These are phyloP conservation scores for Ascaphus truei DNA, from an alignment of 2,113 vertebrate genomes.

Conservation along the genomic window DNA sequence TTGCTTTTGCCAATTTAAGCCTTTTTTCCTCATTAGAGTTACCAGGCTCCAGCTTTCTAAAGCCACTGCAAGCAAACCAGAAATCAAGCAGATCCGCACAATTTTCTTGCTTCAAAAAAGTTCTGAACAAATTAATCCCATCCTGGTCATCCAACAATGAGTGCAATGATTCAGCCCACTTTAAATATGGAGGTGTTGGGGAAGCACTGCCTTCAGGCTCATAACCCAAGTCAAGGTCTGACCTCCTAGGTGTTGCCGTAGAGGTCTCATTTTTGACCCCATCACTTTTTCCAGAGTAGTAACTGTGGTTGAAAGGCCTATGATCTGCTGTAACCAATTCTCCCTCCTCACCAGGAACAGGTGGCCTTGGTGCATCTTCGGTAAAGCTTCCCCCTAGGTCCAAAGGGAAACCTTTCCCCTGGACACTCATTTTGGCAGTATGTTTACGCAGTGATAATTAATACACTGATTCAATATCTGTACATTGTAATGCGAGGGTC, in stretches of 20 bases:
- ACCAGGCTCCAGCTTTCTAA: slow-evolving; percentile 82
- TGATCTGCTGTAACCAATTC: slow-evolving; percentile 79
- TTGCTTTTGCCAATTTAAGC: slow-evolving; percentile 88
- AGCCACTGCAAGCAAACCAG: slow-evolving; percentile 97
- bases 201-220: slow-evolving; percentile 97
- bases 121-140: slow-evolving; percentile 89
- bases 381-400: slow-evolving; percentile 91
- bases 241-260: slow-evolving; percentile 84
- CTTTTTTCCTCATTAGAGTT: slow-evolving; percentile 85
- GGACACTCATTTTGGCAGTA: slow-evolving; percentile 83
- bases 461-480: slow-evolving; percentile 52
- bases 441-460: slow-evolving; percentile 53
- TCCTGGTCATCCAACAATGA: slow-evolving; percentile 95
- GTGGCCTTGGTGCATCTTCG: slow-evolving; percentile 94
- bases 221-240: slow-evolving; percentile 92
- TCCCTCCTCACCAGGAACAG: slow-evolving; percentile 94
- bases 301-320: slow-evolving; percentile 63
- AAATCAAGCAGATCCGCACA: slow-evolving; percentile 93
- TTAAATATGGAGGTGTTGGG: slow-evolving; percentile 90
- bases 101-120: slow-evolving; percentile 89
- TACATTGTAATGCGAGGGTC: slow-evolving; percentile 65
- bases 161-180: slow-evolving; percentile 94
- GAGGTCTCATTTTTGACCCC: slow-evolving; percentile 76
- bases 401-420: slow-evolving; percentile 79
- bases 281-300: slow-evolving; percentile 74